Evolutionary conservation across 1,140 invertebrate genomes (phyloP), one percentile per base, ranked within the genome.

Genomic region (Portunus trituberculatus): DNA sequence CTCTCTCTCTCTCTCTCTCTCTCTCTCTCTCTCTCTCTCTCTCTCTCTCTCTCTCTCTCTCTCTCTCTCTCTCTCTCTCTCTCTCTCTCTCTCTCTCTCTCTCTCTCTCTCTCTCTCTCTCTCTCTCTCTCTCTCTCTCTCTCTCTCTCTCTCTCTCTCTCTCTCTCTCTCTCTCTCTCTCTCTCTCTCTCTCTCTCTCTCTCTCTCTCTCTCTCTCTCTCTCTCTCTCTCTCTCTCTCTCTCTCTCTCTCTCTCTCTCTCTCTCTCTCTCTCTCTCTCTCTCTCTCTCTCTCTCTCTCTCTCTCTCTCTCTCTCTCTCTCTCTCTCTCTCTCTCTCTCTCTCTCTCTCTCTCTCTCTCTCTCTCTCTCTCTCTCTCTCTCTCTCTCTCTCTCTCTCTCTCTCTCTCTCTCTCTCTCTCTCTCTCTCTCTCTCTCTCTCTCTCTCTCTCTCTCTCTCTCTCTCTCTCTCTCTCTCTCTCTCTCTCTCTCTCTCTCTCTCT

Each of bases 1-100:
- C 67, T 76, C 67, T 76, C 67, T 76, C 67, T 76, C 67, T 76
- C 67, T 76, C 67, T 76, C 67, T 76, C 67, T 76, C 67, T 76
- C 67, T 76, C 67, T 76, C 67, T 76, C 67, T 76, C 67, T 76
- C 67, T 76, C 67, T 76, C 67, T 76, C 67, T 76, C 67, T 76
- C 67, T 76, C 67, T 76, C 67, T 76, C 67, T 76, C 67, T 76
- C 67, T 76, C 67, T 76, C 67, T 76, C 67, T 76, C 67, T 76
- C 67, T 76, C 67, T 76, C 67, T 76, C 67, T 76, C 67, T 76
- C 67, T 76, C 67, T 76, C 67, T 76, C 67, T 76, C 67, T 76
- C 67, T 76, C 67, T 76, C 67, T 76, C 67, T 76, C 67, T 76
- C 67, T 76, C 67, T 76, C 67, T 76, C 67, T 76, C 67, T 76